Conservation (phyloP, 2,113 vertebrate genomes). For the Tylochromis polylepis region DNA sequence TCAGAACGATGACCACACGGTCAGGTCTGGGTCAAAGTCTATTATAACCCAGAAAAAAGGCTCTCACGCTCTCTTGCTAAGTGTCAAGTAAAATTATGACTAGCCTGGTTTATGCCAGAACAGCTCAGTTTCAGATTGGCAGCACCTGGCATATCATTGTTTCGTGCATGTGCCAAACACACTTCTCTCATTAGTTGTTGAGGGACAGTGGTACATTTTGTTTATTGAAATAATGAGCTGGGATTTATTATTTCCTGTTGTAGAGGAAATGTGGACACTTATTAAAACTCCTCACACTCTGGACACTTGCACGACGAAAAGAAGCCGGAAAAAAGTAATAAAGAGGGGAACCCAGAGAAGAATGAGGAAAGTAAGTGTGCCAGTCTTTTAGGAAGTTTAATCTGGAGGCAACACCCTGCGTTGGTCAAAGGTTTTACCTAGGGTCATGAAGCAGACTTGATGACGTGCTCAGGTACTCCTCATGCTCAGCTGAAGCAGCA, state of each 20-base stretch:
- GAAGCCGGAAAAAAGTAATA: slow-evolving; percentile 49
- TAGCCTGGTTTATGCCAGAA: slow-evolving; percentile 36
- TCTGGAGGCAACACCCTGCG: slow-evolving; percentile 45
- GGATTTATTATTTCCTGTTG: slow-evolving; percentile 69
- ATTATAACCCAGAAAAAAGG: slow-evolving; percentile 46
- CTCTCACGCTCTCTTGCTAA: slow-evolving; percentile 46
- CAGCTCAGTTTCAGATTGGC: slow-evolving; percentile 52
- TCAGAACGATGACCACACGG: slow-evolving; percentile 29
- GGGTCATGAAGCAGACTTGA: slow-evolving; percentile 51
- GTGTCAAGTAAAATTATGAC: slow-evolving; percentile 59
- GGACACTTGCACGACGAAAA: slow-evolving; percentile 29
- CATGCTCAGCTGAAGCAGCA: neutral
- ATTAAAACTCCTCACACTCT: slow-evolving; percentile 61
- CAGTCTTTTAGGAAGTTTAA: slow-evolving; percentile 43
- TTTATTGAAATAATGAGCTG: slow-evolving; percentile 62
- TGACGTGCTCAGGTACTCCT: slow-evolving; percentile 31
- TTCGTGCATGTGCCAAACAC: slow-evolving; percentile 55
- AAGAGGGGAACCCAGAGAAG: slow-evolving; percentile 48
- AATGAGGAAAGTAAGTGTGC: slow-evolving; percentile 39
- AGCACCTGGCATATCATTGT: slow-evolving; percentile 56
- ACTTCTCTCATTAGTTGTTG: slow-evolving; percentile 61
- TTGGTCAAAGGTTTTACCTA: slow-evolving; percentile 28
- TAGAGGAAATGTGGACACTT: slow-evolving; percentile 64
- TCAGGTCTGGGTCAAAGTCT: slow-evolving; percentile 34
- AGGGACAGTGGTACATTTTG: slow-evolving; percentile 61